Base-by-base conservation (phyloP, 2,888 invertebrate species). In the Plagodis dolabraria region DNA sequence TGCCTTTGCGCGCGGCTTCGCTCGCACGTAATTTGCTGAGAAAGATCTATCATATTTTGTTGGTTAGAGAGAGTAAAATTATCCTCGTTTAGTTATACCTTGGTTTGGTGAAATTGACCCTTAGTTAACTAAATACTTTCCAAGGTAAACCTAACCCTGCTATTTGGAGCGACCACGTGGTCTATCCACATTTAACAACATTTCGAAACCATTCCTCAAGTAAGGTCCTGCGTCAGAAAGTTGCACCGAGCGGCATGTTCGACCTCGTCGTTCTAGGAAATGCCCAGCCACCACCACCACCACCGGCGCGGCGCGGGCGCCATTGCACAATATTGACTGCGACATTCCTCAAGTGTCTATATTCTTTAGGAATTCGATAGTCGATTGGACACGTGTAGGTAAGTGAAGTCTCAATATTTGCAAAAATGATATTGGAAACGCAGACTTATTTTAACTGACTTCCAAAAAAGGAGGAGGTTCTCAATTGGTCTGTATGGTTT, bases 261-360 rank as follows among this genome's bases (percentile, higher is more conserved):
- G 69, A 52, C 70, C 70, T 72, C 64, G 70, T 64, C 62, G 11
- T 72, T 68, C 70, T 69, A 54, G 63, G 70, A 70, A 70, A 57
- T 63, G 63, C 10, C 65, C 64, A 51, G 58, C 57, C 55, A 63
- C 54, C 59, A 44, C 48, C 49, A 9, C 9, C 36, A 7, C 35
- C 7, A 35, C 38, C 38, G 6, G 9, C 38, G 9, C 38, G 9
- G 9, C 38, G 4, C 5, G 9, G 9, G 10, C 40, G 40, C 8
- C 40, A 56, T 68, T 68, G 64, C 65, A 53, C 65, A 70, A 56
- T 47, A 57, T 57, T 59, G 51, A 58, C 60, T 47, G 52, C 53
- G 53, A 60, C 68, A 63, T 66, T 59, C 61, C 58, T 47, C 6
- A 47, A 43, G 49, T 33, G 47, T 34, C 33, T 44, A 22, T 22